Conservation (phyloP, 1,140 invertebrate species). For the Magallana ariakensis region DNA sequence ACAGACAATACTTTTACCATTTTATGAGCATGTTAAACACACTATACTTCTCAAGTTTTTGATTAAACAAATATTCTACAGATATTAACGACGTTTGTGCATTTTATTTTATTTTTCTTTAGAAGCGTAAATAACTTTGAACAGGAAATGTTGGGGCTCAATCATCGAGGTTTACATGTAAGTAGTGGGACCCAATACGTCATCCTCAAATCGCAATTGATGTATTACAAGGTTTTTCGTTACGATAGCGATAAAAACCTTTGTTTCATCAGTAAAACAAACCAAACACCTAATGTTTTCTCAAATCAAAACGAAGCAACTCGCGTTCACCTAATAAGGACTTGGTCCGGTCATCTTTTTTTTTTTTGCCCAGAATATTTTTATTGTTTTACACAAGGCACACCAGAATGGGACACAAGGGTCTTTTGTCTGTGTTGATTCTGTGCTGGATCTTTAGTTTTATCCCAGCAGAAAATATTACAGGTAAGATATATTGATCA, state of each 20-base stretch:
- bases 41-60: neutral
- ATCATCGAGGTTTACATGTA: slow-evolving; percentile 36
- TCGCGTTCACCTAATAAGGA: neutral
- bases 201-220: slow-evolving; percentile 25
- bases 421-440: neutral
- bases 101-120: neutral
- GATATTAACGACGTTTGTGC: neutral
- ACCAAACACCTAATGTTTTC: slow-evolving; percentile 15
- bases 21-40: neutral
- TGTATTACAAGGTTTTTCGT: slow-evolving; percentile 28
- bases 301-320: neutral
- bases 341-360: neutral
- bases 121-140: slow-evolving; percentile 37
- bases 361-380: neutral
- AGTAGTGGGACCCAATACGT: slow-evolving; percentile 22
- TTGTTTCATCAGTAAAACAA: slow-evolving; percentile 26
- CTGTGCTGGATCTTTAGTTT: neutral
- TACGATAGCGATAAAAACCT: slow-evolving; percentile 32
- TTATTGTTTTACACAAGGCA: neutral
- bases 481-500: neutral
- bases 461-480: neutral
- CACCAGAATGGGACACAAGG: neutral
- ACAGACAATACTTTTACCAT: neutral
- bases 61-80: neutral
- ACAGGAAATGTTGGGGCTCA: slow-evolving; percentile 35